Percentiles rank a stretch among this genome's conserved stretches.
phyloP scores from a whole-genome alignment of 2,113 vertebrate genomes.

The Addax nasomaculatus region DNA sequence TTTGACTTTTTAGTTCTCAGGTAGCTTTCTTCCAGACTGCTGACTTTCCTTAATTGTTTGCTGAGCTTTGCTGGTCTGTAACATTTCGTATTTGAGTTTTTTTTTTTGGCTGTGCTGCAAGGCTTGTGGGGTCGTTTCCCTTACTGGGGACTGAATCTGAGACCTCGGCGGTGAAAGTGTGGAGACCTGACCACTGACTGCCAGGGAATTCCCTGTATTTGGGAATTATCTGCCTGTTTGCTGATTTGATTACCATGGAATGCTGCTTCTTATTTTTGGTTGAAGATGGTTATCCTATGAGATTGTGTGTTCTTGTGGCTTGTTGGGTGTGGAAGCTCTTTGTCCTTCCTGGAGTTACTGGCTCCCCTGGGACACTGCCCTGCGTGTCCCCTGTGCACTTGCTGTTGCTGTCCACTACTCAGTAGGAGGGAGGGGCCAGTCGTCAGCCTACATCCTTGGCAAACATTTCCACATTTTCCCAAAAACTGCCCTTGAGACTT shows the following conservation, averaged over 20 bases:
- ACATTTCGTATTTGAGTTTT: neutral
- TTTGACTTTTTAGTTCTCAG: neutral
- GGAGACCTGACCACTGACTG: neutral
- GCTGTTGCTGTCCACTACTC: neutral
- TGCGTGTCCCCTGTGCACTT: neutral
- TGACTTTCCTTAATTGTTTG: neutral
- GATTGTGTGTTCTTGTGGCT: neutral
- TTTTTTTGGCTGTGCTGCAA: neutral
- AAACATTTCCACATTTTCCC: neutral
- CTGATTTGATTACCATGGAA: neutral
- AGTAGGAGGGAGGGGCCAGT: neutral
- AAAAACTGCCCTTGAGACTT: neutral
- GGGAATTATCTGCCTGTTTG: neutral
- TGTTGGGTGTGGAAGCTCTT: neutral
- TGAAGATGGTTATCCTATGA: neutral
- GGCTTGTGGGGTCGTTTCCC: neutral
- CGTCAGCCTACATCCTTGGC: neutral
- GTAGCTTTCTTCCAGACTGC: neutral
- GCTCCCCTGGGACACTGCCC: neutral
- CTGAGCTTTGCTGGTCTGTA: neutral
- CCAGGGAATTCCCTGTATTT: neutral
- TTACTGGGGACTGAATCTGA: neutral
- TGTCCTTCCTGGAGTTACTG: neutral
- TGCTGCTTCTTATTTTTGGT: neutral
- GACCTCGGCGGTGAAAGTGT: neutral